Evolutionary conservation across 1,140 invertebrate genomes (phyloP).

Genomic region (Hestina assimilis): DNA sequence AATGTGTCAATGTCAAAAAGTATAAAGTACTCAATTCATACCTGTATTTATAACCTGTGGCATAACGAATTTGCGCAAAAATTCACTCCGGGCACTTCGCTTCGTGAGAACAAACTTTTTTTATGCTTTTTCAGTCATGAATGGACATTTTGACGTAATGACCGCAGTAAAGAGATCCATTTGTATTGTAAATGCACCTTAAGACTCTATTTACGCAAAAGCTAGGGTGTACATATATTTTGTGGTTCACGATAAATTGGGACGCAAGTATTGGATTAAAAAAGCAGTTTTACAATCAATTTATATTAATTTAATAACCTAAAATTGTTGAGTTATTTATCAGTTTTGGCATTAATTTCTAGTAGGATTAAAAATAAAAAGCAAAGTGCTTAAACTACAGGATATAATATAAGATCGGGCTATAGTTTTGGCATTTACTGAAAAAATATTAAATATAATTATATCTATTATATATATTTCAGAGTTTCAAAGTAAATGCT

Average conservation of each 20-base stretch:
- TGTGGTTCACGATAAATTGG: background rate
- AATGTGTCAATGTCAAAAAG: constrained; percentile 47
- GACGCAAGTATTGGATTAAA: background rate
- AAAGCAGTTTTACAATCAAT: no score
- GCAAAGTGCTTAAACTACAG: no score
- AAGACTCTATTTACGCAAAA: constrained; percentile 31
- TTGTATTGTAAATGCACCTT: constrained; percentile 56
- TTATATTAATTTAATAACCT: no score
- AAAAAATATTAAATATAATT: no score
- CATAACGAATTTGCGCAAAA: constrained; percentile 52
- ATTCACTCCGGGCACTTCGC: constrained; percentile 25
- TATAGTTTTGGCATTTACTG: no score
- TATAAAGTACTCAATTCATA: constrained; percentile 17
- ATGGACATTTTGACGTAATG: constrained; percentile 63
- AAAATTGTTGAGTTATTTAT: no score
- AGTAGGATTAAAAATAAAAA: no score
- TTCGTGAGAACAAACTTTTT: constrained; percentile 56
- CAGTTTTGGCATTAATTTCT: no score
- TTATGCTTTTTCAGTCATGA: constrained; percentile 47
- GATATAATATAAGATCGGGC: no score
- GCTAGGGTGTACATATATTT: constrained; percentile 38
- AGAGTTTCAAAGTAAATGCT: no score
- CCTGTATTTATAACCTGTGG: constrained; percentile 40
- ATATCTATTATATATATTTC: no score
- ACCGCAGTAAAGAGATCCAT: constrained; percentile 63